Evolutionary conservation across 2,888 invertebrate genomes (phyloP).

Genomic region (Dynastes hyllus): DNA sequence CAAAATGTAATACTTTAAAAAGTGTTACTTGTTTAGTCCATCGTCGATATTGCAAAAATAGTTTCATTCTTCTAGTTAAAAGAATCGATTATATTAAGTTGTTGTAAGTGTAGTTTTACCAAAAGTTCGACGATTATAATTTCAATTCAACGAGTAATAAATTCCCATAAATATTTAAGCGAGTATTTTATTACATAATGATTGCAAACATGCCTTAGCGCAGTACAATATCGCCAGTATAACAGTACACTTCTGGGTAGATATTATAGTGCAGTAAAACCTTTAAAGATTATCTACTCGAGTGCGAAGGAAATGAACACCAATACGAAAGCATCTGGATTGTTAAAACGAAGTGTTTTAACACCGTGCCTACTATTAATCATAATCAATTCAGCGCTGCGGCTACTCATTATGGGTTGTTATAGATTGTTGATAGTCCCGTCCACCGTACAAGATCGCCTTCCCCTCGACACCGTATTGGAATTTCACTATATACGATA

Average conservation of each 20-base stretch:
- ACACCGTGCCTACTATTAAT: slow-evolving; percentile 66
- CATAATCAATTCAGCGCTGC: slow-evolving; percentile 69
- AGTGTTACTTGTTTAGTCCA: too few relatives aligned
- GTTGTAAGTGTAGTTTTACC: too few relatives aligned
- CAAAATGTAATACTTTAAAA: too few relatives aligned
- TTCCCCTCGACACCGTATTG: slow-evolving; percentile 54
- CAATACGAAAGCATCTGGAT: slow-evolving; percentile 56
- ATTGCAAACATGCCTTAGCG: neutral
- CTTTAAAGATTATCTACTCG: slow-evolving; percentile 39
- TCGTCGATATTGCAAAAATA: too few relatives aligned
- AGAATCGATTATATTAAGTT: too few relatives aligned
- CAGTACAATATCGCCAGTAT: slow-evolving; percentile 25
- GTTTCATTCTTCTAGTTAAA: too few relatives aligned
- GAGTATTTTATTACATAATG: neutral
- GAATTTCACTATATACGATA: slow-evolving; percentile 56
- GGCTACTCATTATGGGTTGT: slow-evolving; percentile 71
- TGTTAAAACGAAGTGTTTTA: slow-evolving; percentile 59
- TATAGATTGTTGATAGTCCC: slow-evolving; percentile 69
- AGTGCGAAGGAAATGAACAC: slow-evolving; percentile 47
- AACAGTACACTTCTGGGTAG: slow-evolving; percentile 22
- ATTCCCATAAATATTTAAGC: too few relatives aligned
- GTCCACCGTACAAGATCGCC: slow-evolving; percentile 56
- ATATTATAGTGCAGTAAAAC: slow-evolving; percentile 41
- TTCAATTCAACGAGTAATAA: too few relatives aligned
- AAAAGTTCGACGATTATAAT: too few relatives aligned